Percentiles rank a stretch among this genome's conserved stretches.
phyloP scores from a whole-genome alignment of 1,140 invertebrate genomes.

The Monomorium pharaonis region DNA sequence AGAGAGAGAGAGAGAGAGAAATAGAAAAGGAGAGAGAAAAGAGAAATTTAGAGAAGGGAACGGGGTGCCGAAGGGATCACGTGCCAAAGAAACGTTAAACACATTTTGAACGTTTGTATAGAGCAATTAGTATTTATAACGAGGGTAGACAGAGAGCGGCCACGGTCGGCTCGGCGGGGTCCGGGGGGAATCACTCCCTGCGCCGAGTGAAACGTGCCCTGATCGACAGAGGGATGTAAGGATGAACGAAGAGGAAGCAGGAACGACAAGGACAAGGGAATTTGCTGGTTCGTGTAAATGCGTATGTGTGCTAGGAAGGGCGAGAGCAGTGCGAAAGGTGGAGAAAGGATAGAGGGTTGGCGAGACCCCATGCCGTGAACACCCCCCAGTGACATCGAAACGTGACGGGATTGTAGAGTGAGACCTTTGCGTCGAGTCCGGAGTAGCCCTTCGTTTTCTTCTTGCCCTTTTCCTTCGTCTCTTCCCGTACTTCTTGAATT shows the following conservation, averaged over 20 bases:
- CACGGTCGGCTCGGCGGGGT: constrained; percentile 55
- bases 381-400: constrained; percentile 73
- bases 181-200: constrained; percentile 34
- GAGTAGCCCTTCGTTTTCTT: constrained; percentile 39
- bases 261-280: constrained; percentile 25
- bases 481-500: constrained; percentile 36
- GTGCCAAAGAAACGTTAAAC: constrained; percentile 78
- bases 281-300: not conserved
- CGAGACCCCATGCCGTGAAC: constrained; percentile 79
- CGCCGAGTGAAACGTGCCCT: constrained; percentile 51
- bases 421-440: constrained; percentile 50
- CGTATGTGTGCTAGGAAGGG: constrained; percentile 6
- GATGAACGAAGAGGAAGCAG: constrained; percentile 20
- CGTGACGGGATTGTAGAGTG: constrained; percentile 78
- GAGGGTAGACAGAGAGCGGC: constrained; percentile 64
- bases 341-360: constrained; percentile 62
- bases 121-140: constrained; percentile 83
- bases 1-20: not conserved
- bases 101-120: constrained; percentile 79
- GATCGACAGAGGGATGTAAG: constrained; percentile 12
- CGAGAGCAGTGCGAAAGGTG: constrained; percentile 47
- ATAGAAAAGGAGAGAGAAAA: not conserved
- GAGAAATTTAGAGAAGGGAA: constrained; percentile 4
- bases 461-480: constrained; percentile 36
- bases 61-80: constrained; percentile 57